Percentiles rank a stretch among this genome's conserved stretches.
phyloP scores from a whole-genome alignment of 2,888 invertebrate species.

The Quadroppia sp. region DNA sequence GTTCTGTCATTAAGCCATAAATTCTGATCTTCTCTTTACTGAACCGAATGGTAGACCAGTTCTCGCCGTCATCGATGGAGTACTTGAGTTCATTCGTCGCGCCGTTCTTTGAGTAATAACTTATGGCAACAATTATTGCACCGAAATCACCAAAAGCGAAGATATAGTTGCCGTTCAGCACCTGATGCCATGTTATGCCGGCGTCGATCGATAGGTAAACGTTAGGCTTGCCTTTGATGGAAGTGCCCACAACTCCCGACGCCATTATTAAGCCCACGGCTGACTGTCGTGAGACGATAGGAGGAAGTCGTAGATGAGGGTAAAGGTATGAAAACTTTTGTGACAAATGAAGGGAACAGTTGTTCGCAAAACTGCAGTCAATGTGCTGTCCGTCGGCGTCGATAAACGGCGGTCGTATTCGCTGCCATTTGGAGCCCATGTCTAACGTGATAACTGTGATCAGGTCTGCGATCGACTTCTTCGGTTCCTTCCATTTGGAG shows the following conservation, averaged over 20 bases:
- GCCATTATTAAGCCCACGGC: slow-evolving; percentile 85
- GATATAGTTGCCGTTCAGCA: slow-evolving; percentile 71
- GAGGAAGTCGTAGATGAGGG: slow-evolving; percentile 71
- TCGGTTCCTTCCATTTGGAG: slow-evolving; percentile 61
- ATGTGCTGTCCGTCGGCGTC: slow-evolving; percentile 66
- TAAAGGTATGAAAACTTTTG: slow-evolving; percentile 79
- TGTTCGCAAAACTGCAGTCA: slow-evolving; percentile 58
- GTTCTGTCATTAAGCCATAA: slow-evolving; percentile 88
- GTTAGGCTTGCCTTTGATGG: slow-evolving; percentile 70
- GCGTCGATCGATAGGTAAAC: slow-evolving; percentile 77
- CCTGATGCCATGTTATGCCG: slow-evolving; percentile 71
- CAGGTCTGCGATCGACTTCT: slow-evolving; percentile 62
- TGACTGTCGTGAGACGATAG: slow-evolving; percentile 77
- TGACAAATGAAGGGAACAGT: slow-evolving; percentile 77
- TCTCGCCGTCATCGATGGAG: slow-evolving; percentile 78
- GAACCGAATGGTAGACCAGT: slow-evolving; percentile 68
- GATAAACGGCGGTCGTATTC: slow-evolving; percentile 65
- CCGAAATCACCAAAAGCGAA: slow-evolving; percentile 89
- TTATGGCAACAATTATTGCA: slow-evolving; percentile 77
- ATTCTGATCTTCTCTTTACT: slow-evolving; percentile 69
- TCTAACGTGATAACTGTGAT: slow-evolving; percentile 77
- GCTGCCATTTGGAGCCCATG: slow-evolving; percentile 77
- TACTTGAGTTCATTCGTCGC: slow-evolving; percentile 73
- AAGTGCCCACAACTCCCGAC: slow-evolving; percentile 72
- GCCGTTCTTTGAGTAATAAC: slow-evolving; percentile 67